A percentile compares a stretch with the other conserved stretches of the same genome.
phyloP scores from a whole-genome alignment of 2,888 invertebrate genomes.

The Xanthia togata region DNA sequence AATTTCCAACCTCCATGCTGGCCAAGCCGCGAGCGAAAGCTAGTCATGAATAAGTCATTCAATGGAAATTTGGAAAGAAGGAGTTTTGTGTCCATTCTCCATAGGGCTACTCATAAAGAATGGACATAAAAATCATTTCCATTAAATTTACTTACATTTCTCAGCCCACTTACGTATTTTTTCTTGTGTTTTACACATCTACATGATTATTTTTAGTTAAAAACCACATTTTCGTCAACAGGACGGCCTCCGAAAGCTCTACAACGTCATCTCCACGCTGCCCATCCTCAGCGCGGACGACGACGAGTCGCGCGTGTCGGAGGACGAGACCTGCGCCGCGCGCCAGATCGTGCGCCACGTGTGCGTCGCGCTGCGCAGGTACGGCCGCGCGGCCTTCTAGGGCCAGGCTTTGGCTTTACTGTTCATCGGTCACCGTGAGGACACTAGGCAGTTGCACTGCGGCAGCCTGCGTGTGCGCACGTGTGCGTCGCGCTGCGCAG shows the following conservation, averaged over 20 bases:
- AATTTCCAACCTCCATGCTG: no score
- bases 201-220: background rate
- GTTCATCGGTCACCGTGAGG: no score
- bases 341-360: slow-evolving; percentile 97
- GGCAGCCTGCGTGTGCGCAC: no score
- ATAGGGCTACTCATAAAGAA: no score
- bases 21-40: no score
- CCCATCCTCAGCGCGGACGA: slow-evolving; percentile 95
- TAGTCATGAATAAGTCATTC: no score
- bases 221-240: slow-evolving; percentile 70
- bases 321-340: slow-evolving; percentile 97
- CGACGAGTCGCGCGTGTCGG: slow-evolving; percentile 88
- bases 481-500: no score
- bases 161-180: background rate
- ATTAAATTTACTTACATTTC: background rate
- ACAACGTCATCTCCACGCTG: slow-evolving; percentile 97
- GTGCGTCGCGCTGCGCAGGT: slow-evolving; percentile 95
- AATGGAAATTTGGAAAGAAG: no score
- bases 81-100: no score
- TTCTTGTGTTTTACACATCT: background rate
- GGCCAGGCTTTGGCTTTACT: no score
- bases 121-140: background rate
- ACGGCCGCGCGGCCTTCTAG: no score
- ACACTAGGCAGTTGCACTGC: no score
- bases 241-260: slow-evolving; percentile 97